These are phyloP conservation scores for Castor canadensis DNA, from an alignment of 2,113 vertebrate species.

Conservation along the genomic window DNA sequence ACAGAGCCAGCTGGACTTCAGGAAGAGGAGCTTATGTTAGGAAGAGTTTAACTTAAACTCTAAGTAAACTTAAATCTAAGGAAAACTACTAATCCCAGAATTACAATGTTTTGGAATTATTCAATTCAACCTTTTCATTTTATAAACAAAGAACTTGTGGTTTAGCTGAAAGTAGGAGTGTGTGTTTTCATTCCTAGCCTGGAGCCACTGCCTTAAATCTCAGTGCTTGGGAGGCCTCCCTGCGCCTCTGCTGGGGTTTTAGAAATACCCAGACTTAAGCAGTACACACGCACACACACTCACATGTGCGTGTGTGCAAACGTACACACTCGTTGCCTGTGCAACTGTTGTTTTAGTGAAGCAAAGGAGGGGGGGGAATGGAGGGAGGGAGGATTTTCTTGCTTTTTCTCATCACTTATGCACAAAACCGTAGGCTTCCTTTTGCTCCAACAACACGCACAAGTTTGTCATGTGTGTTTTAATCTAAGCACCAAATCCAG, in stretches of 20 bases:
- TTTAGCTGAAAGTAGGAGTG: background rate
- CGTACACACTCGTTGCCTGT: background rate
- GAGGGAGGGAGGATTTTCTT: background rate
- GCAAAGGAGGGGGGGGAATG: background rate
- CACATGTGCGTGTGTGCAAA: background rate
- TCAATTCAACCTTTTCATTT: background rate
- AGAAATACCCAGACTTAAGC: background rate
- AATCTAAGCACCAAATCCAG: background rate
- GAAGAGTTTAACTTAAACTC: background rate
- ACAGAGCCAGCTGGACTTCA: background rate
- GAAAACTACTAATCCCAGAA: conserved; percentile 14
- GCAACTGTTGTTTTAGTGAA: conserved; percentile 18
- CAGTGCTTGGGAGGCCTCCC: background rate
- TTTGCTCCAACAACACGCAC: background rate
- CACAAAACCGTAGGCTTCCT: background rate
- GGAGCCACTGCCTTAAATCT: background rate
- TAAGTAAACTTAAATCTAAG: background rate
- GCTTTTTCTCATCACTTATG: background rate
- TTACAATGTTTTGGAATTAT: background rate
- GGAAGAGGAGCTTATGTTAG: background rate
- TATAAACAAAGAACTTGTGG: background rate
- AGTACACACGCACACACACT: too few species aligned
- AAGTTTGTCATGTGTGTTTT: background rate
- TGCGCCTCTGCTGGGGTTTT: background rate
- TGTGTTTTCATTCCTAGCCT: background rate